A percentile compares a stretch with the other conserved stretches of the same genome.
These are phyloP conservation scores for Siderastrea radians DNA, from an alignment of 92 coral and sea anemone genomes.

Conservation along the genomic window DNA sequence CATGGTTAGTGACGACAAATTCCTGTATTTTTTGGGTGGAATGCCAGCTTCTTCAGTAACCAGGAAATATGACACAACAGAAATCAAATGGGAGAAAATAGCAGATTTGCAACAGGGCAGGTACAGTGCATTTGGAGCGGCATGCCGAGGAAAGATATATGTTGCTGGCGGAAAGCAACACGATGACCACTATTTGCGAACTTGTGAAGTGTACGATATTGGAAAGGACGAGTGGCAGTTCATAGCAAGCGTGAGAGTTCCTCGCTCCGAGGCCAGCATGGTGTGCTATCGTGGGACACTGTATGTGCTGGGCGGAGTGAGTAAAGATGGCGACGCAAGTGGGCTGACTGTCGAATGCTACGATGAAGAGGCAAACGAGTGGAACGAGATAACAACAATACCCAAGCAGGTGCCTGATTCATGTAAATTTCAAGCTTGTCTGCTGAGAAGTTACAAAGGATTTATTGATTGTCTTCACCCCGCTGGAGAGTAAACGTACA, in stretches of 20 bases:
- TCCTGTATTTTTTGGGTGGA: conserved; percentile 24
- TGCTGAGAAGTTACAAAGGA: background rate
- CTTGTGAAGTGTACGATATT: conserved; percentile 4
- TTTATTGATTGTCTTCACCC: background rate
- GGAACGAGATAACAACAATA: background rate
- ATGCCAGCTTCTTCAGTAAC: background rate
- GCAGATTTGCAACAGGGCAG: background rate
- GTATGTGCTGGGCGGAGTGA: conserved; percentile 5
- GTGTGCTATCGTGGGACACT: background rate
- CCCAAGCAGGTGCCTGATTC: background rate
- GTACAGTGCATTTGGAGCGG: conserved; percentile 19
- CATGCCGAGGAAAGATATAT: background rate
- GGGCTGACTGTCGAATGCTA: conserved; percentile 1
- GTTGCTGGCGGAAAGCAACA: background rate
- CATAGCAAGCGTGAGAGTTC: conserved; percentile 1
- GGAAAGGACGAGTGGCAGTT: conserved; percentile 1
- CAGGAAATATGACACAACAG: background rate
- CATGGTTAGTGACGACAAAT: conserved; percentile 6
- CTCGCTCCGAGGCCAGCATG: conserved; percentile 15
- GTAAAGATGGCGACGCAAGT: background rate
- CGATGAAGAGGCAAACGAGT: background rate
- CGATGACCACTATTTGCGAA: background rate
- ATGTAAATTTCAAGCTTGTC: conserved; percentile 6
- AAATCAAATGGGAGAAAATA: background rate
- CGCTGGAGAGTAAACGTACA: background rate